Base-by-base conservation (phyloP, 2,797 vertebrate species). In the Chrysocyon brachyurus region DNA sequence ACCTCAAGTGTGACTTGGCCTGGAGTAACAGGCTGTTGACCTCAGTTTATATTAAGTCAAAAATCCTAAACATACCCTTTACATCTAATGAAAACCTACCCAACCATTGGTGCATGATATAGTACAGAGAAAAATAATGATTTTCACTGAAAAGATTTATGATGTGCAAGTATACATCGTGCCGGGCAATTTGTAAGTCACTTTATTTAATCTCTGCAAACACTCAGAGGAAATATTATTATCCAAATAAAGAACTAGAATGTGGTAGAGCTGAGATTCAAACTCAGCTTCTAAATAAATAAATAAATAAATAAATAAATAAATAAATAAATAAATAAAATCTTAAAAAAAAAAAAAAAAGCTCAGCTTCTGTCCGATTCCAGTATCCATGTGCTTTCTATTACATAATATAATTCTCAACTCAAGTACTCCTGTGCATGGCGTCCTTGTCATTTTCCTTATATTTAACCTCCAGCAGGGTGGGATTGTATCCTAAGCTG, bases 241-340 rank as follows among this genome's bases (percentile, higher is more conserved):
- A 68, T 33, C 11, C 61, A 49, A 19, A 82, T 77, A 89, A 88
- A 95, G 61, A 92, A 52, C 12, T 52, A 87, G 33, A 94, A 94
- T 31, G 16, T 3, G 21, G n/a, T 6, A 33, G 21, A 54, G 36
- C 17, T 63, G 31, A 89, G 56, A 75, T 46, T 75, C 10, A 86
- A 64, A 77, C n/a, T 61, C 49, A 46, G 28, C 17, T 33, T 64
- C 31, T 1, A 46, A 46, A 46, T 46, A 46, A 46, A 46, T 46
- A 8, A 7, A 46, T 46, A 46, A 46, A 46, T 46, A 46, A 46
- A 46, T 46, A 46, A 46, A 46, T 46, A 46, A 46, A 46, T 46
- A 46, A 46, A 46, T 46, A 46, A 46, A 46, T 40, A 40, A 40
- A 46, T 46, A 46, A 46, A 46, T 46, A 46, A 46, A 8, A 46